A percentile compares a stretch with the other conserved stretches of the same genome.
phyloP scores from a whole-genome alignment of 2,888 invertebrate genomes.

The Podabrus alpinus region DNA sequence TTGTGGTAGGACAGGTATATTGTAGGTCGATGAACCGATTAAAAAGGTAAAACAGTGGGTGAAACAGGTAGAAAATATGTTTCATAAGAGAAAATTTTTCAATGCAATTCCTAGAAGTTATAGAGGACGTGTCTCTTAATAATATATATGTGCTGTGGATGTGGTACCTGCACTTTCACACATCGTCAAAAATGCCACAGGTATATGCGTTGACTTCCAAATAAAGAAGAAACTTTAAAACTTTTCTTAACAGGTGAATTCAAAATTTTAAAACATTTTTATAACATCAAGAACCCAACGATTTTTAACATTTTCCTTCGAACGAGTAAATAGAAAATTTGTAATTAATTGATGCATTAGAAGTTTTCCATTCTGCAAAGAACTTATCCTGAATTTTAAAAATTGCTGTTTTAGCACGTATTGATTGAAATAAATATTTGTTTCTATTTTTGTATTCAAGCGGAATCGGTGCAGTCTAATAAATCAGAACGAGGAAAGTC shows the following conservation, averaged over 20 bases:
- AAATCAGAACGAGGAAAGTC: slow-evolving; percentile 46
- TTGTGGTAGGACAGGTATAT: slow-evolving; percentile 40
- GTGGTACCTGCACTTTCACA: not conserved
- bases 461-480: slow-evolving; percentile 51
- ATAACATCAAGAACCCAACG: not conserved
- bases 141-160: not conserved
- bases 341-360: slow-evolving; percentile 28
- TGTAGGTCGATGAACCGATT: slow-evolving; percentile 38
- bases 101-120: slow-evolving; percentile 9
- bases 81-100: slow-evolving; percentile 19
- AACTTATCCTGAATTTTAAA: slow-evolving; percentile 29
- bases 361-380: slow-evolving; percentile 14
- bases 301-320: slow-evolving; percentile 1
- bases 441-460: slow-evolving; percentile 40
- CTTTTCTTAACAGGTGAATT: not conserved
- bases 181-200: not conserved
- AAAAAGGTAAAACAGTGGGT: slow-evolving; percentile 35
- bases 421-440: slow-evolving; percentile 37
- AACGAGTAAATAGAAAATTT: slow-evolving; percentile 7
- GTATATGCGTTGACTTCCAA: not conserved
- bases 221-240: not conserved
- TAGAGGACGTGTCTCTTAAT: not conserved
- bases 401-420: slow-evolving; percentile 37
- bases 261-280: not conserved
- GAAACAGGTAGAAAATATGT: slow-evolving; percentile 34